A percentile compares a stretch with the other conserved stretches of the same genome.
Conservation (phyloP, 2,888 invertebrate species). For the Platycheirus albimanus region DNA sequence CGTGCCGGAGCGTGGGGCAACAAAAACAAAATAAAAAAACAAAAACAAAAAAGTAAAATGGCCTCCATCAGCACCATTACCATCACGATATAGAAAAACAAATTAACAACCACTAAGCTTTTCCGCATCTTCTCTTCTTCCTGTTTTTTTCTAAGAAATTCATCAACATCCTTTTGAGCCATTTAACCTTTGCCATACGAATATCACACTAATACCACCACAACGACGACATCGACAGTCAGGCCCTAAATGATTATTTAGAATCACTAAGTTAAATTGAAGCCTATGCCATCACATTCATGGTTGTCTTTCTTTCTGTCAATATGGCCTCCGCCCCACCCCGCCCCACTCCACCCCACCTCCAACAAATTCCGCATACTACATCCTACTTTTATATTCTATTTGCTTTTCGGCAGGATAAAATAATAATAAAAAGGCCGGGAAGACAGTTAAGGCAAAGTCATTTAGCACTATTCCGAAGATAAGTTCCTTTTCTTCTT, state of each 20-base stretch:
- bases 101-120: conserved; percentile 47
- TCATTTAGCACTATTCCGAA: conserved; percentile 56
- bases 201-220: conserved; percentile 41
- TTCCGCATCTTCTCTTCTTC: conserved; percentile 5
- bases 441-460: conserved; percentile 53
- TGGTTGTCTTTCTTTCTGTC: conserved; percentile 1
- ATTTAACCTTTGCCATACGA: conserved; percentile 67
- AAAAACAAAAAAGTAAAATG: not conserved
- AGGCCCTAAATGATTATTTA: conserved; percentile 64
- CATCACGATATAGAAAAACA: conserved; percentile 19
- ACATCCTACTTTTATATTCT: conserved; percentile 47
- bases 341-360: too few species aligned
- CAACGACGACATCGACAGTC: not conserved
- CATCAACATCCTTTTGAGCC: conserved; percentile 67
- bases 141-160: conserved; percentile 48
- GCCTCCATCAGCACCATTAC: not conserved
- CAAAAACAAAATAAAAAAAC: too few species aligned
- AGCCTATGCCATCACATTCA: conserved; percentile 26
- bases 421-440: conserved; percentile 33
- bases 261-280: conserved; percentile 70
- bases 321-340: too few species aligned
- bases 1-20: too few species aligned
- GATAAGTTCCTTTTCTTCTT: conserved; percentile 44
- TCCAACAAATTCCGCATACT: conserved; percentile 25
- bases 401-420: conserved; percentile 48